Conservation (phyloP, 2,113 vertebrate genomes). For the Nannobrachium achirus region DNA sequence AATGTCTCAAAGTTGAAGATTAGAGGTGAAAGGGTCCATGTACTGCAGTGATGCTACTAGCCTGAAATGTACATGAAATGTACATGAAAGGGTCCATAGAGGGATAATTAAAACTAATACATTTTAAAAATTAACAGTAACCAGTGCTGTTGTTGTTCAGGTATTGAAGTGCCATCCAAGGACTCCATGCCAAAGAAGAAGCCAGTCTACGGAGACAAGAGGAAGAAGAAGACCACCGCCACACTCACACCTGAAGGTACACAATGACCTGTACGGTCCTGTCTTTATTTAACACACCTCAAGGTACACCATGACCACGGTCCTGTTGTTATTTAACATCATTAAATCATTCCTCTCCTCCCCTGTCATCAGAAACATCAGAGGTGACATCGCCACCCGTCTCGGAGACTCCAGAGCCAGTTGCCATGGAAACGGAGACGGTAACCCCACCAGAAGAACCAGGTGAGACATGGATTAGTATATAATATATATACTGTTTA, state of each 20-base stretch:
- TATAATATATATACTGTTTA: background rate
- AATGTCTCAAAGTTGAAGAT: no score
- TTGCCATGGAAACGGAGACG: constrained; percentile 52
- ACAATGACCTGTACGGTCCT: background rate
- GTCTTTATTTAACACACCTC: constrained; percentile 78
- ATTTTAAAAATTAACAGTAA: no score
- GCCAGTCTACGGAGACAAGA: constrained; percentile 93
- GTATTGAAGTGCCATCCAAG: constrained; percentile 97
- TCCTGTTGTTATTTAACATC: no score
- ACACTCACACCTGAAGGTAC: constrained; percentile 88
- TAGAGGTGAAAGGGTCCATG: no score
- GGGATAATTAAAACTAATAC: no score
- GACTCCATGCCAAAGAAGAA: constrained; percentile 96
- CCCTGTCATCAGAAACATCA: constrained; percentile 70
- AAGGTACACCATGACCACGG: constrained; percentile 76
- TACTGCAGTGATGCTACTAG: no score
- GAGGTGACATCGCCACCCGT: constrained; percentile 79
- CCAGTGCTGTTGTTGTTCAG: no score
- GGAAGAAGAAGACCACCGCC: constrained; percentile 87
- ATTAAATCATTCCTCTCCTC: no score
- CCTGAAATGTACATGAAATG: no score
- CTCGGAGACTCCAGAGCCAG: constrained; percentile 76
- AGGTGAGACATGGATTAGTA: constrained; percentile 52
- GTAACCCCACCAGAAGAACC: constrained; percentile 65
- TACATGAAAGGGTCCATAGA: no score